These are phyloP conservation scores for Aurelia aurita complex sp. Pacific DNA, from an alignment of 30 jellyfish, hydroid and myxozoan species.

Conservation along the genomic window DNA sequence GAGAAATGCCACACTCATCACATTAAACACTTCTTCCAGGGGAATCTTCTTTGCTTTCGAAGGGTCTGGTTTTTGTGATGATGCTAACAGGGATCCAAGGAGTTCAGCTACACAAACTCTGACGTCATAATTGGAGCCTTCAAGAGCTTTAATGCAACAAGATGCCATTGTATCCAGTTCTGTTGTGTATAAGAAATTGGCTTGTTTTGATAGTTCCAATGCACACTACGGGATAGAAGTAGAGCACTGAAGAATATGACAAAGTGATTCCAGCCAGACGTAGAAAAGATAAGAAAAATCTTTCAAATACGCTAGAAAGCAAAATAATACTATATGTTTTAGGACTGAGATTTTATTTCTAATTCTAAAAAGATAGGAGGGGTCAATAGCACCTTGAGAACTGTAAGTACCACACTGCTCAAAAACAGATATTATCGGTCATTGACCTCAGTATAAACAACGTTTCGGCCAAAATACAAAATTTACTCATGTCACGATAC, in stretches of 20 bases:
- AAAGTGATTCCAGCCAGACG: not conserved
- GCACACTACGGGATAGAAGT: slow-evolving; percentile 78
- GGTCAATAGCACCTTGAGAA: no score
- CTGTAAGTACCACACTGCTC: no score
- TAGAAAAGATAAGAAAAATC: not conserved
- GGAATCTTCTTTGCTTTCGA: slow-evolving; percentile 67
- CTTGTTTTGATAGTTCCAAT: slow-evolving; percentile 90
- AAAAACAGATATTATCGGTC: no score
- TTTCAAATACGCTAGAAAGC: no score
- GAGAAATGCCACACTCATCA: slow-evolving; percentile 92
- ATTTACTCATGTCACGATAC: no score
- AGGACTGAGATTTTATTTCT: no score
- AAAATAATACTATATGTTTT: no score
- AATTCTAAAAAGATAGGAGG: no score
- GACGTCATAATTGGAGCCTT: slow-evolving; percentile 97
- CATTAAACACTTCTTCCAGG: slow-evolving; percentile 77
- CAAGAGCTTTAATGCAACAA: slow-evolving; percentile 79
- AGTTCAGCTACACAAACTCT: slow-evolving; percentile 92
- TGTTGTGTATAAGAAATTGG: slow-evolving; percentile 81
- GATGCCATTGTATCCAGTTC: slow-evolving; percentile 96
- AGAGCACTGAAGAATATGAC: not conserved
- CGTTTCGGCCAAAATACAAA: no score
- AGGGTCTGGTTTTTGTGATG: slow-evolving; percentile 77
- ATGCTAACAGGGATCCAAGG: slow-evolving; percentile 91
- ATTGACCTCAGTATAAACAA: no score